Evolutionary conservation across 2,113 vertebrate species (phyloP).

Genomic region (Gasterosteus nipponicus): DNA sequence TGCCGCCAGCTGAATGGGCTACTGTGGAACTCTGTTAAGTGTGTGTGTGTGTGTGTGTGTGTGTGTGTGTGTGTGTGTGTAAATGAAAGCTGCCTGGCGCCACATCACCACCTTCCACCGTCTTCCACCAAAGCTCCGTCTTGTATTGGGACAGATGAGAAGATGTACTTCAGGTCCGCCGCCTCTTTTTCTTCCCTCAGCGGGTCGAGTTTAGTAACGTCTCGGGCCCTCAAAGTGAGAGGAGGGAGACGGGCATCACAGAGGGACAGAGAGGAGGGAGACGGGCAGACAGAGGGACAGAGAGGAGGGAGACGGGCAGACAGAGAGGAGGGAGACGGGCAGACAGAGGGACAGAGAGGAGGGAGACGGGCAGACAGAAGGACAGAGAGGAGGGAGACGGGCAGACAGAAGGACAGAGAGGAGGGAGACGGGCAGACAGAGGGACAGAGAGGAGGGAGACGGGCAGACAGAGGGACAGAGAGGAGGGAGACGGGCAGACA

Average conservation of each 20-base stretch:
- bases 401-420: no score
- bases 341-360: no score
- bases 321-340: no score
- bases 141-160: slow-evolving; percentile 63
- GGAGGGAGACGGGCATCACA: slow-evolving; percentile 13
- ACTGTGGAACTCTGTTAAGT: slow-evolving; percentile 57
- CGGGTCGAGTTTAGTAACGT: slow-evolving; percentile 42
- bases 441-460: no score
- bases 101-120: slow-evolving; percentile 69
- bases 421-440: no score
- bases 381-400: no score
- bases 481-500: no score
- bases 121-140: slow-evolving; percentile 45
- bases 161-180: slow-evolving; percentile 29
- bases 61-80: background rate
- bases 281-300: no score
- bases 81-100: slow-evolving; percentile 68
- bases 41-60: slow-evolving; percentile 36
- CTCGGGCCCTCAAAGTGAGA: slow-evolving; percentile 40
- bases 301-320: no score
- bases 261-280: background rate
- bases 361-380: no score
- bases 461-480: no score
- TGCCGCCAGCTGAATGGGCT: slow-evolving; percentile 76
- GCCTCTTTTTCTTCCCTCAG: slow-evolving; percentile 23